Evolutionary conservation across 2,113 vertebrate genomes (phyloP).

Genomic region (Gasterosteus nipponicus): DNA sequence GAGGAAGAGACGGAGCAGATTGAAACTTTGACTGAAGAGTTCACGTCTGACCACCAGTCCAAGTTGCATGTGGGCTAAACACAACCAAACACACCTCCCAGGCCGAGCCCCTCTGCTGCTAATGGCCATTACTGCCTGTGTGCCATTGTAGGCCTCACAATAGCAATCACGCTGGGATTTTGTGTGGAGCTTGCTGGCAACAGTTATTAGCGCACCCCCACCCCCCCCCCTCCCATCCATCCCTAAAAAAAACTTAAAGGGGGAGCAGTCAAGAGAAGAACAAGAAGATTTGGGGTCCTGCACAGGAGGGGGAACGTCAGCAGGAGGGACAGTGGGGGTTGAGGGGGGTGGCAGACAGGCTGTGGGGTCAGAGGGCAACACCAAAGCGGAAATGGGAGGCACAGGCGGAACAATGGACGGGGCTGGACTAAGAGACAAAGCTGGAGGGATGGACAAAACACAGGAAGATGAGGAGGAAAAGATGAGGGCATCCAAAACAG

Average conservation of each 20-base stretch:
- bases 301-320: slow-evolving; percentile 36
- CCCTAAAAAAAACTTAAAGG: slow-evolving; percentile 64
- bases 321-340: slow-evolving; percentile 43
- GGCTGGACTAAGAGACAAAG: slow-evolving; percentile 75
- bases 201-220: slow-evolving; percentile 76
- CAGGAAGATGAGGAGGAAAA: slow-evolving; percentile 82
- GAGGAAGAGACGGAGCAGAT: background rate
- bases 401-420: slow-evolving; percentile 74
- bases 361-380: slow-evolving; percentile 76
- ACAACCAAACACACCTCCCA: slow-evolving; percentile 59
- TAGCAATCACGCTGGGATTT: slow-evolving; percentile 80
- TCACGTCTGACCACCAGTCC: slow-evolving; percentile 36
- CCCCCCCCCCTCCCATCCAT: slow-evolving; percentile 6
- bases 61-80: slow-evolving; percentile 61
- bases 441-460: slow-evolving; percentile 80
- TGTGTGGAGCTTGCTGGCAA: slow-evolving; percentile 75
- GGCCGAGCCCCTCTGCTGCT: slow-evolving; percentile 70
- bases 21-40: slow-evolving; percentile 12
- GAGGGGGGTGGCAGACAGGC: slow-evolving; percentile 8
- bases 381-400: slow-evolving; percentile 76
- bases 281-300: slow-evolving; percentile 78
- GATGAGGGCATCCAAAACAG: slow-evolving; percentile 77
- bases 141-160: slow-evolving; percentile 77
- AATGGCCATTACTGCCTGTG: slow-evolving; percentile 78
- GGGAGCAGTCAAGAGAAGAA: slow-evolving; percentile 75